Base-by-base conservation (phyloP, 2,113 vertebrate species). In the Thinocorus orbignyianus region DNA sequence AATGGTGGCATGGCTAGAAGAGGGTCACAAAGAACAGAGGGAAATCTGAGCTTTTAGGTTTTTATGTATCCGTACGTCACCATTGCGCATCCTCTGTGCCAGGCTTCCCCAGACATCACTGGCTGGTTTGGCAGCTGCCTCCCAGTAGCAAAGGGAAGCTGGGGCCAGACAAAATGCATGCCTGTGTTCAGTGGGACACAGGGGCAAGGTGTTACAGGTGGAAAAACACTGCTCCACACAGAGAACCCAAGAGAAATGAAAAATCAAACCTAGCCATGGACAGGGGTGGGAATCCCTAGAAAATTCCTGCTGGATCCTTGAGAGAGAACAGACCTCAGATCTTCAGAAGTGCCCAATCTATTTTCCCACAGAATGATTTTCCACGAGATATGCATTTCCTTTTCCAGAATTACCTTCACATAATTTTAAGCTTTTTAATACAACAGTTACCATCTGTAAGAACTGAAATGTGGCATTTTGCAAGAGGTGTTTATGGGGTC, bases 171-270 rank as follows among this genome's bases (percentile, higher is more conserved):
- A 71, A 35, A 2, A 0, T 5, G 14, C 35, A 23, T 0, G 0
- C n/a, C n/a, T 6, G 1, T 0, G 0, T 52, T 80, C 57, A 31
- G 25, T 5, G 1, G 24, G 14, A 10, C 1, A 0, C 5, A 9
- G 60, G 13, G 26, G 22, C n/a, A 81, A 90, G 11, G 37, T 2
- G 1, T 6, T 1, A 4, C 19, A 51, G 49, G 33, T 62, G 46
- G n/a, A 85, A 46, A 80, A 81, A 61, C 1, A 8, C 10, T n/a
- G 64, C 16, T 44, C 17, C n/a, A 61, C 30, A 18, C 35, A 49
- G 23, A 65, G 37, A 65, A 81, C 9, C 39, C 0, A 1, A 13
- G 42, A 41, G 2, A 90, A 28, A 6, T 62, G 16, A 74, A 54
- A 92, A 86, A 79, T 37, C 70, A 79, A 26, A 22, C 19, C 11